Conservation (phyloP, 2,113 vertebrate species). For the Crotalus horridus region DNA sequence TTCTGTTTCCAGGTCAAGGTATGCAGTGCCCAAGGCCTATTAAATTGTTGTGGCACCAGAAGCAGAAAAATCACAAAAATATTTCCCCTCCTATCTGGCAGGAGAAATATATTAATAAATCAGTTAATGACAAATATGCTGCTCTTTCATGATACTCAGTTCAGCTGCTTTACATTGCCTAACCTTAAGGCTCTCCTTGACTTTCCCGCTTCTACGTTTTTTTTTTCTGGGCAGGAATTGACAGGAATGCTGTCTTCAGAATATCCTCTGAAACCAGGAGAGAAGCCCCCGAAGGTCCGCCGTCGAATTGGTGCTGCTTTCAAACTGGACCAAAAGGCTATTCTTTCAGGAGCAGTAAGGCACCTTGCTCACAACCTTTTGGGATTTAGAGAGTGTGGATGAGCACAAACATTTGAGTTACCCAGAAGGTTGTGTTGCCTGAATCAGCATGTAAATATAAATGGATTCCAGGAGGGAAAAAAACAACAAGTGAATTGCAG, state of each 20-base stretch:
- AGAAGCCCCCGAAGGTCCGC: constrained; percentile 80
- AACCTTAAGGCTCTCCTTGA: not conserved
- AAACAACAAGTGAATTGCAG: not conserved
- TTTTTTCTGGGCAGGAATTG: constrained; percentile 75
- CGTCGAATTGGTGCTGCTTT: constrained; percentile 87
- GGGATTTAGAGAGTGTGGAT: not conserved
- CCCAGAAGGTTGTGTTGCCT: no score
- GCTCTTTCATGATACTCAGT: not conserved
- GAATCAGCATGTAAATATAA: not conserved
- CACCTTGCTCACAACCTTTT: not conserved
- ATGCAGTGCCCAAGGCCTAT: no score
- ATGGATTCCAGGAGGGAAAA: not conserved
- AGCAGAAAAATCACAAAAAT: not conserved
- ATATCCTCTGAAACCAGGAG: constrained; percentile 83
- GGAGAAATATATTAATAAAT: not conserved
- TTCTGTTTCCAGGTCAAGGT: not conserved
- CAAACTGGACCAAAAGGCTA: constrained; percentile 81
- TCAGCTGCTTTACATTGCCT: not conserved
- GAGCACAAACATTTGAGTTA: not conserved
- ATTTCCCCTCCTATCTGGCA: not conserved
- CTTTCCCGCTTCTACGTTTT: rapidly evolving
- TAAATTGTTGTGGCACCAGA: not conserved
- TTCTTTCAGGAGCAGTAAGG: constrained; percentile 77
- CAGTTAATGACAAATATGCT: not conserved
- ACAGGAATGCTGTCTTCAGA: constrained; percentile 82